Evolutionary conservation across 2,797 vertebrate species (phyloP).

Genomic region (Octomys mimax): DNA sequence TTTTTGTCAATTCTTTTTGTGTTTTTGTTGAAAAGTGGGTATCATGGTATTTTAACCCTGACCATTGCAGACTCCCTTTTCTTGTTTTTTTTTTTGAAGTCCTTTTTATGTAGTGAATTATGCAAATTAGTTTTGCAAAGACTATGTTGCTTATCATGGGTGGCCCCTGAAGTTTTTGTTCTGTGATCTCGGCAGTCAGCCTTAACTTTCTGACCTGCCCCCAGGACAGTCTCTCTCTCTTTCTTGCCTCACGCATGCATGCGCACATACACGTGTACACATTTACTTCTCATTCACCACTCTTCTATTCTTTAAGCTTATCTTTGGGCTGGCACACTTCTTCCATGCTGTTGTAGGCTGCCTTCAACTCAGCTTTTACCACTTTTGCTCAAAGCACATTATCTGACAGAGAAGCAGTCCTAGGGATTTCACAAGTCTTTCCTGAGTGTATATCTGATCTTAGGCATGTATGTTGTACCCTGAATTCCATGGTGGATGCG

Average conservation of each 20-base stretch:
- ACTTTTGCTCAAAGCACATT: background rate
- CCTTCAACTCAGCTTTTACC: background rate
- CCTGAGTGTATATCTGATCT: background rate
- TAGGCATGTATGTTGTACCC: background rate
- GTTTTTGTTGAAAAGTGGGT: background rate
- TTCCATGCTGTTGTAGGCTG: background rate
- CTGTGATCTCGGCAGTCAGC: background rate
- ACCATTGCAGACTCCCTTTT: background rate
- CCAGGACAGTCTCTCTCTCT: background rate
- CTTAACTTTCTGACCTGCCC: background rate
- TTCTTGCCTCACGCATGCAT: too few species aligned
- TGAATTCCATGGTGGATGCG: background rate
- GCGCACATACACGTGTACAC: too few species aligned
- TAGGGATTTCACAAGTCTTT: background rate
- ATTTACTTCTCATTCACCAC: background rate
- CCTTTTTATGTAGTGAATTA: background rate
- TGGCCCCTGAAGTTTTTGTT: background rate
- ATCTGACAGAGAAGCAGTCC: background rate
- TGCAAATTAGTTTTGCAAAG: background rate
- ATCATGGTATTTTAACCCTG: background rate
- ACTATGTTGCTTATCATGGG: background rate
- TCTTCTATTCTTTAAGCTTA: background rate
- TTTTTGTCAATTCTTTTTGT: background rate
- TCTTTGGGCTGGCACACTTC: background rate
- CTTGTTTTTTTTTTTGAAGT: background rate